A percentile compares a stretch with the other conserved stretches of the same genome.
phyloP scores from a whole-genome alignment of 2,113 vertebrate species.

The Dicrurus megarhynchus region DNA sequence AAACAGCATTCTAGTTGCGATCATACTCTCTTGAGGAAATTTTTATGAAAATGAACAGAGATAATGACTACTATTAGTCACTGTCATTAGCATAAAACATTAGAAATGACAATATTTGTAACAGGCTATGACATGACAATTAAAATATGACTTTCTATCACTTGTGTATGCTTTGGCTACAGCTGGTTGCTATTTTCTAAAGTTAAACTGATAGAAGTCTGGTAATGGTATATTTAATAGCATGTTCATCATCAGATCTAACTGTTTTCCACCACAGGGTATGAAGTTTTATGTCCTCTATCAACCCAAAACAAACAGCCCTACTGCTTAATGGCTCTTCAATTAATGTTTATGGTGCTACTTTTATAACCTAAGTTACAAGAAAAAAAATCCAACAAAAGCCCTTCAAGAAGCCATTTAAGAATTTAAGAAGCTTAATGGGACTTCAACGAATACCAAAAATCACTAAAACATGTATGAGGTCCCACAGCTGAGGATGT shows the following conservation, averaged over 20 bases:
- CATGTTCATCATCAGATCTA: slow-evolving; percentile 46
- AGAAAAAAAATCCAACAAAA: slow-evolving; percentile 36
- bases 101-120: slow-evolving; percentile 61
- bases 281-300: slow-evolving; percentile 62
- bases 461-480: background rate
- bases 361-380: slow-evolving; percentile 55
- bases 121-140: slow-evolving; percentile 40
- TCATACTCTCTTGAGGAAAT: slow-evolving; percentile 52
- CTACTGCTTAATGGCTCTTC: slow-evolving; percentile 57
- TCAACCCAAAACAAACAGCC: slow-evolving; percentile 66
- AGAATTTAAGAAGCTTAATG: slow-evolving; percentile 48
- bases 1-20: slow-evolving; percentile 43
- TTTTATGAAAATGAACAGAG: slow-evolving; percentile 63
- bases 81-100: slow-evolving; percentile 61
- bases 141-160: slow-evolving; percentile 53
- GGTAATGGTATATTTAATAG: slow-evolving; percentile 56
- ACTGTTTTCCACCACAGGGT: slow-evolving; percentile 70
- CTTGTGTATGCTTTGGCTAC: slow-evolving; percentile 30
- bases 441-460: slow-evolving; percentile 2
- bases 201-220: slow-evolving; percentile 34
- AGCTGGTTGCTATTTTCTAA: slow-evolving; percentile 38
- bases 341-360: slow-evolving; percentile 68
- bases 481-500: background rate
- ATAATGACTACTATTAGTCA: slow-evolving; percentile 68
- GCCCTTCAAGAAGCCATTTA: slow-evolving; percentile 24